Evolutionary conservation across 30 jellyfish, hydroid and myxozoan genomes (phyloP).

Genomic region (Cassiopea andromeda): DNA sequence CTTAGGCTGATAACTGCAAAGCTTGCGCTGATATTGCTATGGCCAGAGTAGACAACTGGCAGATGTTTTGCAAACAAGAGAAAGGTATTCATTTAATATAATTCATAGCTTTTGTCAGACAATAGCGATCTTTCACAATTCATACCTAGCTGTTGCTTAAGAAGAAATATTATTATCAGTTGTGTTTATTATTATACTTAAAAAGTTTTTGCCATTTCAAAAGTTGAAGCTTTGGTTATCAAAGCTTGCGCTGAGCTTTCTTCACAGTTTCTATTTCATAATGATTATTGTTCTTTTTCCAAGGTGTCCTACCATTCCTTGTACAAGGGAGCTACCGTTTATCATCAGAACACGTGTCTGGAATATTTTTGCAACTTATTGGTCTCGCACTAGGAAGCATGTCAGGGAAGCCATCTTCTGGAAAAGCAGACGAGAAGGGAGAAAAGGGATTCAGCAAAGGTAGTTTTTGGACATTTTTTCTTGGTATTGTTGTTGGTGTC

Average conservation of each 20-base stretch:
- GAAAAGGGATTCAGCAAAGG: slow-evolving; percentile 30
- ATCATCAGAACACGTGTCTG: slow-evolving; percentile 82
- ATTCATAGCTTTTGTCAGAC: neutral
- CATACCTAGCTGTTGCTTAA: too few species aligned
- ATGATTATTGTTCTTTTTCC: neutral
- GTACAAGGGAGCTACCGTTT: slow-evolving; percentile 89
- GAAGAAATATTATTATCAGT: too few species aligned
- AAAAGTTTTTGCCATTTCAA: too few species aligned
- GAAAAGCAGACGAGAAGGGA: slow-evolving; percentile 45
- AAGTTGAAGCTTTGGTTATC: too few species aligned
- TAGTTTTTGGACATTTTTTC: neutral
- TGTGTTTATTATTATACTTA: too few species aligned
- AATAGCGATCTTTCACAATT: too few species aligned
- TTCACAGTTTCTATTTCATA: neutral
- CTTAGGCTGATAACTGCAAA: slow-evolving; percentile 81
- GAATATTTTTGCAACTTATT: slow-evolving; percentile 75
- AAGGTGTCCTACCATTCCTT: slow-evolving; percentile 89
- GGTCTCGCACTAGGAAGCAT: slow-evolving; percentile 77
- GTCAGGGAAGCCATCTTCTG: slow-evolving; percentile 28
- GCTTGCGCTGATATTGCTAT: slow-evolving; percentile 91
- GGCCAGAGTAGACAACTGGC: slow-evolving; percentile 91
- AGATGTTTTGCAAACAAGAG: slow-evolving; percentile 84
- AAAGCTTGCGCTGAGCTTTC: too few species aligned
- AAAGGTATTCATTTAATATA: slow-evolving; percentile 43
- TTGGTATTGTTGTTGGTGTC: neutral